phyloP scores from a whole-genome alignment of 2,113 vertebrate genomes.

The Blennius ocellaris region DNA sequence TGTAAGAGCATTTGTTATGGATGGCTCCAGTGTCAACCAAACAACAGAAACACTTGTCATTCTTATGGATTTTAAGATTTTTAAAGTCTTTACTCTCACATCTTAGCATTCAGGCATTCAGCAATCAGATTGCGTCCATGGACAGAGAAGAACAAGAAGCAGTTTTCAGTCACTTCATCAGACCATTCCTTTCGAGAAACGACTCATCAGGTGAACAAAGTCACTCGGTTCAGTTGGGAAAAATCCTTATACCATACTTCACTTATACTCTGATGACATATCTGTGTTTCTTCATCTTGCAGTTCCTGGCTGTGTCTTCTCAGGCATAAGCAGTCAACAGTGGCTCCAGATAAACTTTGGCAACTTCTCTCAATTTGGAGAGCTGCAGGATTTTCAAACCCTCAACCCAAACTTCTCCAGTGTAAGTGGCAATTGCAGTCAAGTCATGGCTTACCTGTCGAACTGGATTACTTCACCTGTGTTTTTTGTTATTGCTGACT shows the following conservation, averaged over 20 bases:
- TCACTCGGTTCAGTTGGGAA: not conserved
- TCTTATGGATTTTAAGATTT: not conserved
- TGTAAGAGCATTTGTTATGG: slow-evolving; percentile 50
- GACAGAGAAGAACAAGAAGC: slow-evolving; percentile 1
- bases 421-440: slow-evolving; percentile 42
- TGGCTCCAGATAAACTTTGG: slow-evolving; percentile 62
- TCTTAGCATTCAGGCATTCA: slow-evolving; percentile 55
- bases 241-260: not conserved
- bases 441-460: not conserved
- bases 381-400: slow-evolving; percentile 38
- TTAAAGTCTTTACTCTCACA: slow-evolving; percentile 16
- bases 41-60: not conserved
- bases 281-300: slow-evolving; percentile 1
- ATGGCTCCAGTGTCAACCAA: not conserved
- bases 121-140: slow-evolving; percentile 39
- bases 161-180: slow-evolving; percentile 53
- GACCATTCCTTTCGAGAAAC: slow-evolving; percentile 57
- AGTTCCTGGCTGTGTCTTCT: slow-evolving; percentile 63
- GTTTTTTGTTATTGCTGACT: not conserved
- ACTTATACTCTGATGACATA: too few species aligned
- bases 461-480: not conserved
- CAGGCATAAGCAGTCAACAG: not conserved
- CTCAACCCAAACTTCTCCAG: slow-evolving; percentile 64
- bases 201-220: slow-evolving; percentile 44
- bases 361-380: slow-evolving; percentile 45